Evolutionary conservation across 2,888 invertebrate species (phyloP), one percentile per base, ranked within the genome.

Genomic region (Rhogogaster chlorosoma): DNA sequence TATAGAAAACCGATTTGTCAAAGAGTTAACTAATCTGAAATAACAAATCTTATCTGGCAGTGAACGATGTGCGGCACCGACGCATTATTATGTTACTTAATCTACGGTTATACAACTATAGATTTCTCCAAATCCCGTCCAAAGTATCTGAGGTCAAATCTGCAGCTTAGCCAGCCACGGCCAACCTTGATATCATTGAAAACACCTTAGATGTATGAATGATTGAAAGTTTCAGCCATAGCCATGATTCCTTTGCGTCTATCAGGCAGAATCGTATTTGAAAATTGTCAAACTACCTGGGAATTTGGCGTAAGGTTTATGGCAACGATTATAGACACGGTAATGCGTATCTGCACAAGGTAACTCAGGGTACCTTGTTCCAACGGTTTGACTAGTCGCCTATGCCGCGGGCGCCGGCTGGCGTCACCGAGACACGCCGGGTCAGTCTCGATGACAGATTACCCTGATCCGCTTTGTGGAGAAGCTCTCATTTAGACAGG

Each of bases 371-470:
- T 83, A 45, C 45, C 45, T 45, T n/a, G 67, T 83, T 89, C 89
- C 88, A 87, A 86, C 88, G 88, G 89, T 87, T 71, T 57, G 89
- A 89, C 88, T 92, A 89, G 91, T 90, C 88, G 88, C 88, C 87
- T 85, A 88, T 87, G 89, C 88, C 85, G 87, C 88, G 88, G 89
- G 90, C 90, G 89, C 92, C 91, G 92, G 92, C 91, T 92, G 92
- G 89, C 91, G 91, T 90, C 88, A 91, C 89, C 90, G 86, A 86
- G 88, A 89, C 87, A 89, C 87, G 86, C 88, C 89, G 89, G 90
- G 91, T 88, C 92, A 90, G 91, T 91, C 90, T 91, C 91, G 93
- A 93, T 93, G 93, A 93, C 93, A 93, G 93, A 93, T 93, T 92
- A 93, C 92, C 91, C 92, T 73, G 92, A 91, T 92, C 89, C 91